phyloP scores from a whole-genome alignment of 2,888 invertebrate species.

The Teleiodes luculella region DNA sequence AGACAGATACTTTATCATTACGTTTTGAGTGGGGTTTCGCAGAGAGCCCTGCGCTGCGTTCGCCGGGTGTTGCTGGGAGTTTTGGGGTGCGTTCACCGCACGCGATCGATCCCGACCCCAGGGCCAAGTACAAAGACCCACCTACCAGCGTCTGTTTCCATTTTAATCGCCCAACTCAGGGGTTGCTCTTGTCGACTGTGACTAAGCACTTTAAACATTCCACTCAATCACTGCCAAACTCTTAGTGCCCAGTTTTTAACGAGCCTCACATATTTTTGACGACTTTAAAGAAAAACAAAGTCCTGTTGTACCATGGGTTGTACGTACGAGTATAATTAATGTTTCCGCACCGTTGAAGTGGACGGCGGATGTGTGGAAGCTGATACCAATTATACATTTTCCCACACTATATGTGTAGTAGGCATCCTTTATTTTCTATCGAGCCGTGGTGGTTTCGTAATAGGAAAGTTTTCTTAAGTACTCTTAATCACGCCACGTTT shows the following conservation, averaged over 20 bases:
- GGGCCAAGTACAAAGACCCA: constrained; percentile 56
- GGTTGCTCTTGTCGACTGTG: constrained; percentile 36
- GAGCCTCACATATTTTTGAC: constrained; percentile 19
- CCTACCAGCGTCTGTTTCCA: constrained; percentile 48
- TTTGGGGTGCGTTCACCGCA: constrained; percentile 70
- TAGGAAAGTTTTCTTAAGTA: constrained; percentile 39
- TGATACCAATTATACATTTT: constrained; percentile 41
- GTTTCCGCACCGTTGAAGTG: constrained; percentile 35
- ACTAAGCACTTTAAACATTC: constrained; percentile 33
- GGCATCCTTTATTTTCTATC: constrained; percentile 47
- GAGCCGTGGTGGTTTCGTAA: constrained; percentile 44
- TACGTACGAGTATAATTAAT: constrained; percentile 16
- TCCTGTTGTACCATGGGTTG: too few species aligned
- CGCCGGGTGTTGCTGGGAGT: constrained; percentile 54
- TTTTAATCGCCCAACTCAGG: constrained; percentile 42
- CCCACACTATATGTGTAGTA: constrained; percentile 45
- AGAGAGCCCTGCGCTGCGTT: constrained; percentile 40
- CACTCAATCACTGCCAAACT: constrained; percentile 29
- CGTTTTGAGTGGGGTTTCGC: constrained; percentile 48
- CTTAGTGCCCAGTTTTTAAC: constrained; percentile 26
- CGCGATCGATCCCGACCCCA: constrained; percentile 69
- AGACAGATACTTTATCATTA: constrained; percentile 43
- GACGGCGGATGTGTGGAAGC: constrained; percentile 31
- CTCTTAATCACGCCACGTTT: constrained; percentile 46
- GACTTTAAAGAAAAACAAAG: neutral